phyloP scores from a whole-genome alignment of 2,797 vertebrate genomes.

The Todus mexicanus region DNA sequence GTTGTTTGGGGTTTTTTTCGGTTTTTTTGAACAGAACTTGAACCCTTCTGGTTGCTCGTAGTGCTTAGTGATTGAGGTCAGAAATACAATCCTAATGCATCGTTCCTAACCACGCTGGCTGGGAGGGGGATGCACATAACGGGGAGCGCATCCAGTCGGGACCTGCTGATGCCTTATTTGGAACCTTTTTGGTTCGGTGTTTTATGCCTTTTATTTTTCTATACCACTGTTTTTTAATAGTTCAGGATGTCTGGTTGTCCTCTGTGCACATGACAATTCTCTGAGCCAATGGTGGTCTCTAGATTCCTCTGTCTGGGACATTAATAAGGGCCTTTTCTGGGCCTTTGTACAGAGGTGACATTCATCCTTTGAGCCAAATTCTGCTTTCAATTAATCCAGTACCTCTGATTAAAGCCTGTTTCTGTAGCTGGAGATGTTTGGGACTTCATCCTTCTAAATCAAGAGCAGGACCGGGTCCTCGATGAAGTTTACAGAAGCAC shows the following conservation, averaged over 20 bases:
- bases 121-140: not conserved
- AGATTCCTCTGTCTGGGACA: not conserved
- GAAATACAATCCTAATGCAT: not conserved
- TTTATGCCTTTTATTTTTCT: conserved; percentile 66
- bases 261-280: not conserved
- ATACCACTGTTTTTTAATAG: conserved; percentile 55
- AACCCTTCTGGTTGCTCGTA: conserved; percentile 37
- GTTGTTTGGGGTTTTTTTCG: not conserved
- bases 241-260: conserved; percentile 9
- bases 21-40: conserved; percentile 4
- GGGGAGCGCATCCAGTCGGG: conserved; percentile 31
- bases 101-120: not conserved
- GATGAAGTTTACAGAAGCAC: conserved; percentile 28
- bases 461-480: not conserved
- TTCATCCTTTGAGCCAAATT: conserved; percentile 38
- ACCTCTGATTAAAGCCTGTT: conserved; percentile 22
- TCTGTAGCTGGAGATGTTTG: not conserved
- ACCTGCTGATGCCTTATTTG: conserved; percentile 72
- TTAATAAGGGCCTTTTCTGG: not conserved
- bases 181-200: conserved; percentile 54
- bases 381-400: not conserved
- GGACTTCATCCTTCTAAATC: not conserved
- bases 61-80: not conserved
- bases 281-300: conserved; percentile 9
- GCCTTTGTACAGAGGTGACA: not conserved